Evolutionary conservation across 2,888 invertebrate genomes (phyloP).

Genomic region (Lepidochrysops patricia): DNA sequence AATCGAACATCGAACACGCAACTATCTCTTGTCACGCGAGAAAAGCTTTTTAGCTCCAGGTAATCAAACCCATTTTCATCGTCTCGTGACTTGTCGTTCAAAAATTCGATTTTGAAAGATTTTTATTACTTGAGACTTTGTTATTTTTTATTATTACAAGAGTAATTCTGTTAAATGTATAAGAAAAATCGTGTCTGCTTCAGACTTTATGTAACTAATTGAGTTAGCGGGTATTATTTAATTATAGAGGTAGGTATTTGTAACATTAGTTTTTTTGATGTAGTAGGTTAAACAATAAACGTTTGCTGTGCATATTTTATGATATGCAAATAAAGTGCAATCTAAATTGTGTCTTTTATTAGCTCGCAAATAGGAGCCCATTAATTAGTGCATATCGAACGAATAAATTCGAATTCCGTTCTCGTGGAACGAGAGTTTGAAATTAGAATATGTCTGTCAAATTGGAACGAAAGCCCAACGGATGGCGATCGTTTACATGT

Average conservation of each 20-base stretch:
- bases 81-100: neutral
- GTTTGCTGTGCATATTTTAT: neutral
- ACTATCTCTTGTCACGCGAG: conserved; percentile 3
- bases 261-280: neutral
- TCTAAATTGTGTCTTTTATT: conserved; percentile 1
- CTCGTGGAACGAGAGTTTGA: conserved; percentile 41
- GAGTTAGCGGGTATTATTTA: neutral
- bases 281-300: neutral
- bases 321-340: neutral
- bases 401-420: neutral
- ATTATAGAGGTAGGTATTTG: neutral
- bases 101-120: neutral
- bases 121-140: too few species aligned
- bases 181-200: too few species aligned
- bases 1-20: conserved; percentile 11
- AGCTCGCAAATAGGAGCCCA: neutral
- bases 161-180: too few species aligned
- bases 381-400: conserved; percentile 2
- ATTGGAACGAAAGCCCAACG: conserved; percentile 67
- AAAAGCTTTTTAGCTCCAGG: neutral
- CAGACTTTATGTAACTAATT: neutral
- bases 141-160: too few species aligned
- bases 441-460: conserved; percentile 66
- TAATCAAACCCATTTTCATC: neutral
- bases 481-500: conserved; percentile 72